These are phyloP conservation scores for Myiozetetes cayanensis DNA, from an alignment of 2,113 vertebrate species.

Conservation along the genomic window DNA sequence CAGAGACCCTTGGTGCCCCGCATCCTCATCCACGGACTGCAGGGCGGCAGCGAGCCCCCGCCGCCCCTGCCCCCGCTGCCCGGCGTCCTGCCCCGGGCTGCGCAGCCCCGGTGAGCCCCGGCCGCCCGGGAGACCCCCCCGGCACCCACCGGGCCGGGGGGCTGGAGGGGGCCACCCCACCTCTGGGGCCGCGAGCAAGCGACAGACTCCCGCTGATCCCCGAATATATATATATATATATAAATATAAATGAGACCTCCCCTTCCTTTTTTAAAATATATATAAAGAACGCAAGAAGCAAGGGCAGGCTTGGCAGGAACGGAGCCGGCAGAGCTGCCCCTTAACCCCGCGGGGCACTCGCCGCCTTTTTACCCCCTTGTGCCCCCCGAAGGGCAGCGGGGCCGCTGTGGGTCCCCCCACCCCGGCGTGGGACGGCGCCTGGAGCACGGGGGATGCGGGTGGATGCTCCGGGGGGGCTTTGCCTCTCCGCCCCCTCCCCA, in stretches of 20 bases:
- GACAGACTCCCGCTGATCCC: slow-evolving; percentile 2
- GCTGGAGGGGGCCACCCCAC: neutral
- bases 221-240: neutral
- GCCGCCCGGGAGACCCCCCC: neutral
- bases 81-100: slow-evolving; percentile 86
- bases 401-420: neutral
- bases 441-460: neutral
- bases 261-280: neutral
- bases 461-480: neutral
- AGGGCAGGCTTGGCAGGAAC: neutral
- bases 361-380: neutral
- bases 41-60: slow-evolving; percentile 87
- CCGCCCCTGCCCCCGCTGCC: slow-evolving; percentile 88
- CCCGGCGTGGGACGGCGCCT: neutral
- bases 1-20: slow-evolving; percentile 93
- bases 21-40: slow-evolving; percentile 94
- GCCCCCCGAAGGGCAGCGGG: neutral
- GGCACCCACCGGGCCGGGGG: neutral
- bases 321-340: neutral
- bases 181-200: neutral
- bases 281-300: neutral
- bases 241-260: neutral
- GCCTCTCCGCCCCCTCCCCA: neutral
- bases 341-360: neutral
- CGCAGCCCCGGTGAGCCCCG: slow-evolving; percentile 89